These are phyloP conservation scores for Achroia grisella DNA, from an alignment of 1,140 invertebrate species.

Conservation along the genomic window DNA sequence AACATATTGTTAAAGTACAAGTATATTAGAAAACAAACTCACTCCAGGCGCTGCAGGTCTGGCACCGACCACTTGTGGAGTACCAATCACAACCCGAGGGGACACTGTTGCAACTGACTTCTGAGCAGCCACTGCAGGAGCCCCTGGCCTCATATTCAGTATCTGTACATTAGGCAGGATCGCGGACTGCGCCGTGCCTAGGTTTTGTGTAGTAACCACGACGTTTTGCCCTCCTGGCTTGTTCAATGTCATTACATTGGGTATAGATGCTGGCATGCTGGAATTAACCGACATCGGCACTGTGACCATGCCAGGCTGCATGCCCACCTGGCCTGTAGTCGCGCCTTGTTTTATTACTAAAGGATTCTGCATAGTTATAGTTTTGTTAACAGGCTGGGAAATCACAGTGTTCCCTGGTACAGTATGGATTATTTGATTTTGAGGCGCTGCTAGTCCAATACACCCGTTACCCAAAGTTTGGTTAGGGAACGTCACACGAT, in stretches of 20 bases:
- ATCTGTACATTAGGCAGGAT: slow-evolving; percentile 88
- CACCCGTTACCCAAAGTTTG: slow-evolving; percentile 77
- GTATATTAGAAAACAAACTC: slow-evolving; percentile 59
- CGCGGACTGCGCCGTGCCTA: slow-evolving; percentile 74
- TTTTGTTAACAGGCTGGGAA: slow-evolving; percentile 74
- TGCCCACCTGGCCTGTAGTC: slow-evolving; percentile 71
- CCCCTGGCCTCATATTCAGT: slow-evolving; percentile 85
- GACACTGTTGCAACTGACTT: slow-evolving; percentile 82
- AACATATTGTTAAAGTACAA: too few relatives aligned
- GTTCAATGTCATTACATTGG: slow-evolving; percentile 71
- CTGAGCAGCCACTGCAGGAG: slow-evolving; percentile 79
- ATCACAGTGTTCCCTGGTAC: slow-evolving; percentile 48
- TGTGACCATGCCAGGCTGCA: slow-evolving; percentile 78
- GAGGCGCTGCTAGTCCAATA: slow-evolving; percentile 64
- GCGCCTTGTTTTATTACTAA: slow-evolving; percentile 81
- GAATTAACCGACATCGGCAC: slow-evolving; percentile 81
- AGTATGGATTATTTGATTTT: slow-evolving; percentile 58
- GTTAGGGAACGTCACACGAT: slow-evolving; percentile 64
- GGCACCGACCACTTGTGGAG: slow-evolving; percentile 85
- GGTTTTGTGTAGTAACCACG: slow-evolving; percentile 74
- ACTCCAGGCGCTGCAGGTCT: slow-evolving; percentile 86
- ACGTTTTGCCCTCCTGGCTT: slow-evolving; percentile 72
- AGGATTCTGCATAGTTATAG: slow-evolving; percentile 74
- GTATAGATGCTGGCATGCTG: slow-evolving; percentile 57
- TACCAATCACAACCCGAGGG: slow-evolving; percentile 85